Conservation (phyloP, 2,797 vertebrate species). For the Schizothorax lantsangensis region DNA sequence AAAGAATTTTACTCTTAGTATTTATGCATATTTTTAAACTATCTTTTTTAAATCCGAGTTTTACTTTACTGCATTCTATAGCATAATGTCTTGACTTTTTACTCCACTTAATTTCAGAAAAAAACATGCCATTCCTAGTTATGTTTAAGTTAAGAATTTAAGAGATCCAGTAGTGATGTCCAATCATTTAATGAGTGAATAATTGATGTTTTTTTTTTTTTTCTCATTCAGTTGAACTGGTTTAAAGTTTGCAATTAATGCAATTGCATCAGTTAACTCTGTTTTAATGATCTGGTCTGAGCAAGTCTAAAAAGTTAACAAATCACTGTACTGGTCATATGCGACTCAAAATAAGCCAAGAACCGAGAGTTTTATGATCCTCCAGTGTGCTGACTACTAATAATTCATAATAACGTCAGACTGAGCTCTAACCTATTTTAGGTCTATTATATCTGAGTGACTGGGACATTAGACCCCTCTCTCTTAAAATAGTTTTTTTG, state of each 20-base stretch:
- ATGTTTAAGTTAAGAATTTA: neutral
- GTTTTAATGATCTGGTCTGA: neutral
- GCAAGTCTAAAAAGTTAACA: neutral
- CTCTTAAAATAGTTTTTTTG: slow-evolving; percentile 3
- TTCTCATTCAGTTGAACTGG: neutral
- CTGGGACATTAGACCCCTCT: neutral
- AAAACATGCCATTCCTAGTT: neutral
- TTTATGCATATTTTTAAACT: no score
- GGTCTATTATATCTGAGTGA: slow-evolving; percentile 13
- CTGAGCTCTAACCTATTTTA: neutral
- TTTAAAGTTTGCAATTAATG: neutral
- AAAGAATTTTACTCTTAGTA: neutral
- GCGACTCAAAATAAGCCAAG: neutral
- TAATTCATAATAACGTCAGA: slow-evolving; percentile 19
- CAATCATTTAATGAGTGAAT: neutral
- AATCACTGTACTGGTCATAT: neutral
- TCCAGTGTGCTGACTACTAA: slow-evolving; percentile 5
- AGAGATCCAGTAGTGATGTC: neutral
- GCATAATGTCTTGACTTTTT: neutral
- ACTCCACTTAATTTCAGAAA: neutral
- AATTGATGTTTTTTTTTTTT: neutral
- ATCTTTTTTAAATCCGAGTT: neutral
- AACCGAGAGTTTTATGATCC: neutral
- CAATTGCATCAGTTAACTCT: neutral
- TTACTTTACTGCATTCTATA: neutral